Conservation (phyloP, 2,113 vertebrate species). For the Urocolius indicus region DNA sequence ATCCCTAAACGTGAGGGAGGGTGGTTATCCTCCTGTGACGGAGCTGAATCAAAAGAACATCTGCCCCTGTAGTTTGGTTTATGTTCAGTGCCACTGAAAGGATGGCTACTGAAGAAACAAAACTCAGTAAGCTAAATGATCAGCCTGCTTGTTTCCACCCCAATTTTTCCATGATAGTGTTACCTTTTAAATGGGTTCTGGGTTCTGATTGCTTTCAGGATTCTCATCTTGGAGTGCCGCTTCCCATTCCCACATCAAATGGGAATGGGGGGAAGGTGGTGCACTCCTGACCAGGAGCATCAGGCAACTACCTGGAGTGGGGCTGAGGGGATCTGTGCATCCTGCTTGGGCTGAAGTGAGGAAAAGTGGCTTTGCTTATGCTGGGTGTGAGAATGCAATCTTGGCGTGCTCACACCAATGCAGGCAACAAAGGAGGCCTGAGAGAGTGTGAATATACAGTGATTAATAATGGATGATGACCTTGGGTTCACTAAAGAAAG, state of each 20-base stretch:
- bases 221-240: not conserved
- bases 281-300: not conserved
- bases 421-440: not conserved
- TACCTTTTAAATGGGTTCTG: not conserved
- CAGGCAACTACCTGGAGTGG: not conserved
- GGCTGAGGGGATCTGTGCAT: accelerated
- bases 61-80: not conserved
- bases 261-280: not conserved
- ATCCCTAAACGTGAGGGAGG: not conserved
- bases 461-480: not conserved
- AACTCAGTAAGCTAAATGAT: not conserved
- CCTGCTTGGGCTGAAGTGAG: not conserved
- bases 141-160: not conserved
- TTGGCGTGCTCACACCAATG: not conserved
- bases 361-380: not conserved
- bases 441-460: not conserved
- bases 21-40: not conserved
- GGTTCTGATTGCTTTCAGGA: not conserved
- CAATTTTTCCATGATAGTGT: not conserved
- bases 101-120: not conserved
- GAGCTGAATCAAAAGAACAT: not conserved
- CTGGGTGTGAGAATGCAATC: not conserved
- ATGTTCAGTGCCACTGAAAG: accelerated
- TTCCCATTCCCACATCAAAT: not conserved
- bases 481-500: not conserved